Percentiles rank a stretch among this genome's conserved stretches.
These are phyloP conservation scores for Gymnoscopelus microlampas DNA, from an alignment of 2,797 vertebrate species.

Conservation along the genomic window DNA sequence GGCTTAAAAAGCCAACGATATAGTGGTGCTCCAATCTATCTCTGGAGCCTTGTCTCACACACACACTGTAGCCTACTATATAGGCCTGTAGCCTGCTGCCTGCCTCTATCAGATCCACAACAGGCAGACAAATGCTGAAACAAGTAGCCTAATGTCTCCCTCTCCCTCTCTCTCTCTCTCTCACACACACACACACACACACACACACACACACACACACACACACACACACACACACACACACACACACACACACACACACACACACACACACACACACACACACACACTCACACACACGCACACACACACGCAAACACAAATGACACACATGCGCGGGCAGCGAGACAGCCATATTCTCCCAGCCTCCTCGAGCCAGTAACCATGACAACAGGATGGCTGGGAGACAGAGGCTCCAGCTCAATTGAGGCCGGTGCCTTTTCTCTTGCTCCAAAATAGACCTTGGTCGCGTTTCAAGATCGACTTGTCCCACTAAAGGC, in stretches of 20 bases:
- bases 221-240: conserved; percentile 14
- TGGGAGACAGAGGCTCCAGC: conserved; percentile 88
- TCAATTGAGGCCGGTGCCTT: conserved; percentile 87
- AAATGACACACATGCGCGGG: conserved; percentile 67
- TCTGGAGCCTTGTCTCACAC: neutral
- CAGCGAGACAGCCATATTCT: conserved; percentile 85
- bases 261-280: conserved; percentile 30
- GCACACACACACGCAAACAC: neutral
- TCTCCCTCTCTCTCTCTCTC: neutral
- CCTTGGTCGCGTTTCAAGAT: conserved; percentile 76
- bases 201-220: conserved; percentile 16
- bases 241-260: conserved; percentile 15
- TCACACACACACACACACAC: neutral
- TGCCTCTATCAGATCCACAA: conserved; percentile 23
- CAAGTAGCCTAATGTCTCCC: conserved; percentile 36
- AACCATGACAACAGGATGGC: conserved; percentile 99
- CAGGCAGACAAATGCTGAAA: conserved; percentile 56
- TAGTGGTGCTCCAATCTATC: neutral
- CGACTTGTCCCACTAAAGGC: conserved; percentile 68
- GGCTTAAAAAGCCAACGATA: conserved; percentile 39
- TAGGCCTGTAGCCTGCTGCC: no score
- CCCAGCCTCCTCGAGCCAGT: conserved; percentile 91
- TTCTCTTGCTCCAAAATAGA: conserved; percentile 76
- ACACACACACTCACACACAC: neutral
- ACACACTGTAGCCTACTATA: neutral